phyloP scores from a whole-genome alignment of 64 coral and sea anemone species.

The Astreopora myriophthalma region DNA sequence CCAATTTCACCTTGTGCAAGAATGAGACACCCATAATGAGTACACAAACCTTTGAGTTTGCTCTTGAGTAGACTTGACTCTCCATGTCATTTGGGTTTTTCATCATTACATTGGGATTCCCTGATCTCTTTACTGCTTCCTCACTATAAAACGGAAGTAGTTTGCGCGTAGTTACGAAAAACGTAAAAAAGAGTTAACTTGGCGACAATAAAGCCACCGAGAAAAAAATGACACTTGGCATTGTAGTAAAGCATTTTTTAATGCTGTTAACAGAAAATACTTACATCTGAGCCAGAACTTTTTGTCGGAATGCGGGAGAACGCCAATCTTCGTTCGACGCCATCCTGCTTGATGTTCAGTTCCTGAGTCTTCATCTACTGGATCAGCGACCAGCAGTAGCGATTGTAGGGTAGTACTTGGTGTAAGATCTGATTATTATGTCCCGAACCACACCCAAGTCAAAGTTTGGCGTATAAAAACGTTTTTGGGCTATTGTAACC shows the following conservation, averaged over 20 bases:
- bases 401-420: too few relatives aligned
- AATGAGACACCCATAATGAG: not conserved
- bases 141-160: conserved; percentile 51
- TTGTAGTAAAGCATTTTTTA: not conserved
- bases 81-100: conserved; percentile 55
- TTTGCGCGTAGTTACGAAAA: not conserved
- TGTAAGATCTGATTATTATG: too few relatives aligned
- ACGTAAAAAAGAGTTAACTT: not conserved
- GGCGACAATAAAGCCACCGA: not conserved
- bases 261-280: not conserved
- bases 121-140: conserved; percentile 42
- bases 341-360: not conserved
- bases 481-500: too few relatives aligned
- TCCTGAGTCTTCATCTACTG: not conserved
- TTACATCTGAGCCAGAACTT: conserved; percentile 8
- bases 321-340: not conserved
- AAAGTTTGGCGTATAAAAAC: too few relatives aligned
- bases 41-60: conserved; percentile 45
- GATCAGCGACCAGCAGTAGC: too few relatives aligned
- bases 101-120: conserved; percentile 67
- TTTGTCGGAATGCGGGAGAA: not conserved
- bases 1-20: not conserved
- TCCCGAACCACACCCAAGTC: too few relatives aligned
- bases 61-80: conserved; percentile 55
- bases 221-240: not conserved